Conservation (phyloP, 2,888 invertebrate genomes). For the Drosophila gaucha region DNA sequence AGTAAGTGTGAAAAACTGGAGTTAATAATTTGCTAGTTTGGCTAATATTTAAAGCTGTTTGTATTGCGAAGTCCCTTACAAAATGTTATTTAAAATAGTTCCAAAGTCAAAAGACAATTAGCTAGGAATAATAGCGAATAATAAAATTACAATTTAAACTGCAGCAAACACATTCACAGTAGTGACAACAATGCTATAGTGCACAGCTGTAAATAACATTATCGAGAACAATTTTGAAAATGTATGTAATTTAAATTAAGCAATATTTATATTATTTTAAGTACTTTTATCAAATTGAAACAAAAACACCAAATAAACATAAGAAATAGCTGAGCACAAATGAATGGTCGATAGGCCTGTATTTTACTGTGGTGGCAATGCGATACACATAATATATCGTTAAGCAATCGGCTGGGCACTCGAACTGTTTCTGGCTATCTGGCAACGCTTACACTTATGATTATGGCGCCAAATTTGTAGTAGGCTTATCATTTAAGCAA, state of each 20-base stretch:
- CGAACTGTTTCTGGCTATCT: constrained; percentile 10
- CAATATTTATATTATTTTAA: too few relatives aligned
- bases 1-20: not conserved
- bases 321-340: not conserved
- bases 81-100: not conserved
- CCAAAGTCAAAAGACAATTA: too few relatives aligned
- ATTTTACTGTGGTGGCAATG: constrained; percentile 9
- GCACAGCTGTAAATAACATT: not conserved
- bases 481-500: constrained; percentile 32
- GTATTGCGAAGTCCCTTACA: not conserved
- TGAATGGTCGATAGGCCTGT: not conserved
- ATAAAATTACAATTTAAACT: not conserved
- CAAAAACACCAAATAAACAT: not conserved
- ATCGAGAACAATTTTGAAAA: not conserved
- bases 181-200: not conserved
- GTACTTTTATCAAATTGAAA: not conserved
- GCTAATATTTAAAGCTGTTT: not conserved
- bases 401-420: not conserved
- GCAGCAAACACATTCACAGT: not conserved
- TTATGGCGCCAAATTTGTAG: constrained; percentile 34
- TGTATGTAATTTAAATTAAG: not conserved
- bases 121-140: not conserved
- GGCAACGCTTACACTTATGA: constrained; percentile 9
- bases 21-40: not conserved
- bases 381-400: constrained; percentile 1